Conservation (phyloP, 2,113 vertebrate species). For the Lophotis ruficrista region DNA sequence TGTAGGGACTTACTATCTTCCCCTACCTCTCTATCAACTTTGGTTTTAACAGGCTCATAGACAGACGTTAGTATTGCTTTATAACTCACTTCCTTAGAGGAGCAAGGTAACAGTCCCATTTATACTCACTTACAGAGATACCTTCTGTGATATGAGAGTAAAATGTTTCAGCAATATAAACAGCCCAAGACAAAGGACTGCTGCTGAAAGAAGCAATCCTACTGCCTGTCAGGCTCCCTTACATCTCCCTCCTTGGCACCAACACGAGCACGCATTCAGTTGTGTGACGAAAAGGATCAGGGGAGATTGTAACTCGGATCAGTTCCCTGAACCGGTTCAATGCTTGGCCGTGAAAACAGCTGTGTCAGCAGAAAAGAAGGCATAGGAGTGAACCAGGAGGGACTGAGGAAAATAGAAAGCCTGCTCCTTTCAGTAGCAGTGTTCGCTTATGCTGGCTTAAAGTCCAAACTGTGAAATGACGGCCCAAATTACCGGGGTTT, state of each 20-base stretch:
- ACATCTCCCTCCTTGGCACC: neutral
- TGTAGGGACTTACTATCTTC: neutral
- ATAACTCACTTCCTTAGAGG: neutral
- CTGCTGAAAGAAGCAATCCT: neutral
- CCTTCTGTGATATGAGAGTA: neutral
- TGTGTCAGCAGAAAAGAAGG: neutral
- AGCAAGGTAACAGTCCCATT: neutral
- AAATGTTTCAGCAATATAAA: neutral
- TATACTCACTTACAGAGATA: neutral
- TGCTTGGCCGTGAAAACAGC: neutral
- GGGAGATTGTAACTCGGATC: slow-evolving; percentile 1
- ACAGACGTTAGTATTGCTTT: neutral
- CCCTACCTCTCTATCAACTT: neutral
- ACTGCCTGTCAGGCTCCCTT: neutral
- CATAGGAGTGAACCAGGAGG: neutral
- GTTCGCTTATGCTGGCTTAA: neutral
- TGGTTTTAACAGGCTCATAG: neutral
- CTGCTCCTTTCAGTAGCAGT: neutral
- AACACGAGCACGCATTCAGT: rapidly evolving
- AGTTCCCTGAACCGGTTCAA: neutral
- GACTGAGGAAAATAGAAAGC: neutral
- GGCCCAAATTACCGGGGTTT: neutral
- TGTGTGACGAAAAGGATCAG: neutral
- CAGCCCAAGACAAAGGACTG: neutral
- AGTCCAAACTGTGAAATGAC: neutral